These are phyloP conservation scores for Elephantulus edwardii DNA, from an alignment of 2,113 vertebrate genomes.

Conservation along the genomic window DNA sequence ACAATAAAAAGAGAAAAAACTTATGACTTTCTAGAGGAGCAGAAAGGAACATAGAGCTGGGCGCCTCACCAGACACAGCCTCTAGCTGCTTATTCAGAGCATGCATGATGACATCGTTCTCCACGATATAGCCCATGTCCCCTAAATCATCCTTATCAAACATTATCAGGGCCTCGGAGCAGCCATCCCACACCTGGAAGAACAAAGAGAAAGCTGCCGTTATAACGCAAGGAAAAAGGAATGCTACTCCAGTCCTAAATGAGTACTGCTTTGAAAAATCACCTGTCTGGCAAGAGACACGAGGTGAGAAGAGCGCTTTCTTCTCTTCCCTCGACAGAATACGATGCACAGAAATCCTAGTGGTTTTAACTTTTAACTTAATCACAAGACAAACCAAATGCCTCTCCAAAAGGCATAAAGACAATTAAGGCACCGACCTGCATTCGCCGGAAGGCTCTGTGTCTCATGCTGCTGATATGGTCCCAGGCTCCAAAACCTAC, in stretches of 20 bases:
- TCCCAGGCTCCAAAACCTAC: conserved; percentile 97
- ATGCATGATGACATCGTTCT: conserved; percentile 94
- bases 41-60: neutral
- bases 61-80: conserved; percentile 88
- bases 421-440: conserved; percentile 88
- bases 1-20: no score
- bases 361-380: neutral
- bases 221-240: conserved; percentile 33
- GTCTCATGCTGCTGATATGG: conserved; percentile 91
- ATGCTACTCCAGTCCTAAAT: neutral
- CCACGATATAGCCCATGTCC: conserved; percentile 97
- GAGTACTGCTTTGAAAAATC: neutral
- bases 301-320: neutral
- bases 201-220: conserved; percentile 65
- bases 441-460: conserved; percentile 94
- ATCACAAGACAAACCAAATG: conserved; percentile 5
- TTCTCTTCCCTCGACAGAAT: neutral
- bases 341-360: neutral
- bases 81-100: conserved; percentile 94
- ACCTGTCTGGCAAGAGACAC: neutral
- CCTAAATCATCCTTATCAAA: conserved; percentile 96
- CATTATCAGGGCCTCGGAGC: conserved; percentile 96
- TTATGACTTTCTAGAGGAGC: no score
- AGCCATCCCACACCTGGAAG: conserved; percentile 97
- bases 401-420: neutral